Evolutionary conservation across 2,888 invertebrate genomes (phyloP).

Genomic region (Acanthosepion lycidas): DNA sequence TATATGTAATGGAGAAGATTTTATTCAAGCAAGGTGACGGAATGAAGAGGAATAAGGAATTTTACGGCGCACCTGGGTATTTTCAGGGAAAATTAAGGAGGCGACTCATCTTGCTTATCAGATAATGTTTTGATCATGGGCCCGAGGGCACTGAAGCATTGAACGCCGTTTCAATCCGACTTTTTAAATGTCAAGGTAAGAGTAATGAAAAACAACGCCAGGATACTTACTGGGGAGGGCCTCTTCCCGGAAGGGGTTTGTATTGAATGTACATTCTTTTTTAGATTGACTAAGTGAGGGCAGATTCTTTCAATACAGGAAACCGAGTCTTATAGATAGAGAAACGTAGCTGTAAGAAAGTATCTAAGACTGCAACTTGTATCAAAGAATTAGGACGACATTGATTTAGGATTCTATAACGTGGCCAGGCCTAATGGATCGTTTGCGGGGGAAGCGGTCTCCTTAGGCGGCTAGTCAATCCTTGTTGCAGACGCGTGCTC

Average conservation of each 20-base stretch:
- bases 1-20: background rate
- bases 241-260: no score
- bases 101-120: background rate
- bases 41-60: background rate
- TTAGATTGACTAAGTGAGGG: no score
- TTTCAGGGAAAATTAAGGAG: background rate
- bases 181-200: background rate
- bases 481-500: no score
- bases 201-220: background rate
- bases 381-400: no score
- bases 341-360: no score
- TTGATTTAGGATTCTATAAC: no score
- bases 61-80: constrained; percentile 4
- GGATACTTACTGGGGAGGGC: background rate
- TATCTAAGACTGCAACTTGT: no score
- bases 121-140: background rate
- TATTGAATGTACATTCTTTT: no score
- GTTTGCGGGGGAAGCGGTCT: no score
- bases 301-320: no score
- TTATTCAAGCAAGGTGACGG: background rate
- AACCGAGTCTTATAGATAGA: background rate
- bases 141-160: background rate
- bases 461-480: no score
- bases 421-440: no score
- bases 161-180: background rate